Conservation (phyloP, 2,797 vertebrate species). For the Ceryle rudis region DNA sequence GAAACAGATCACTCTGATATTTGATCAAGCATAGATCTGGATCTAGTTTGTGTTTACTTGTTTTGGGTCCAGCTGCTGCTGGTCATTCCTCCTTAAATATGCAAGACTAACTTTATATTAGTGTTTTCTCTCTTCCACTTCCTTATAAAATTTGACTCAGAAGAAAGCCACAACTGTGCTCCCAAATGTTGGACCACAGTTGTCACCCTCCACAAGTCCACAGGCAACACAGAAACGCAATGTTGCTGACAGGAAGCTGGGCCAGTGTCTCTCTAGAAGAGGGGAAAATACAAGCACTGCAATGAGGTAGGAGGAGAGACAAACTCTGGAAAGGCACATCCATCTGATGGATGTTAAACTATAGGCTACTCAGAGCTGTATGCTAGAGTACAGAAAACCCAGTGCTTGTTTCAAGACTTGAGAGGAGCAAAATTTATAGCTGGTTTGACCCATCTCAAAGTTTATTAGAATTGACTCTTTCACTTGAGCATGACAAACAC, state of each 20-base stretch:
- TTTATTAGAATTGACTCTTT: not conserved
- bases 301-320: not conserved
- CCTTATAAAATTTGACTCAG: not conserved
- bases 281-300: not conserved
- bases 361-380: not conserved
- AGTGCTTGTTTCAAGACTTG: not conserved
- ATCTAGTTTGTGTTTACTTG: not conserved
- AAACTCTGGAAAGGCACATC: not conserved
- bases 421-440: not conserved
- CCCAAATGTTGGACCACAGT: not conserved
- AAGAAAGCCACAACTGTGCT: not conserved
- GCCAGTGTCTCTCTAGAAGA: not conserved
- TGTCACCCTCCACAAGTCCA: not conserved
- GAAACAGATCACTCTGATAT: not conserved
- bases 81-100: not conserved
- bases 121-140: not conserved
- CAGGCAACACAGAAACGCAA: rapidly evolving
- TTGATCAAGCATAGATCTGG: not conserved
- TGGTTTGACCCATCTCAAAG: not conserved
- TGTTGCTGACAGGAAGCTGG: not conserved
- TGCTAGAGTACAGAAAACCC: not conserved
- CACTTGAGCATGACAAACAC: not conserved
- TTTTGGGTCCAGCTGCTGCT: not conserved
- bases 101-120: not conserved
- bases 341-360: not conserved